These are phyloP conservation scores for Scaptodrosophila lebanonensis DNA, from an alignment of 1,140 invertebrate genomes.

Conservation along the genomic window DNA sequence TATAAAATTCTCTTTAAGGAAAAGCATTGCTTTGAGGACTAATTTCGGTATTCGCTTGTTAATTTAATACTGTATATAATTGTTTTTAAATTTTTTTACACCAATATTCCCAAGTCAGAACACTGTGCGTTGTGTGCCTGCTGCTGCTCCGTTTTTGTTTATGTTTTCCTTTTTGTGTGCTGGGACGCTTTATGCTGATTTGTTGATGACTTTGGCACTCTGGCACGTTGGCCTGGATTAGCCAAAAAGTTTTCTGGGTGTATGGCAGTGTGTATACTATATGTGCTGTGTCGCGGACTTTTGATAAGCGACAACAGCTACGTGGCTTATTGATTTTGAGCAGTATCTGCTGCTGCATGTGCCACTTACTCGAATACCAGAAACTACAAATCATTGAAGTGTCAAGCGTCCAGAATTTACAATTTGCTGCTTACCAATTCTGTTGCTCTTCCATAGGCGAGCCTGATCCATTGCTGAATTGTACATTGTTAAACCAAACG, in stretches of 20 bases:
- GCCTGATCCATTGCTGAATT: slow-evolving; percentile 87
- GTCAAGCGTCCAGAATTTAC: slow-evolving; percentile 18
- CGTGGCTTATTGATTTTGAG: slow-evolving; percentile 57
- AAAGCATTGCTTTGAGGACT: no score
- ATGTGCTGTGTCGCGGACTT: no score
- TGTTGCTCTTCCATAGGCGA: slow-evolving; percentile 79
- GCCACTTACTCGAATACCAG: slow-evolving; percentile 8
- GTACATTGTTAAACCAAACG: slow-evolving; percentile 87
- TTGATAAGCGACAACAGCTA: no score
- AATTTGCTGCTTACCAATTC: slow-evolving; percentile 47
- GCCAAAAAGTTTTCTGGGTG: slow-evolving; percentile 14
- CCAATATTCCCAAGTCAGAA: no score
- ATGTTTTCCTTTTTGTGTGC: slow-evolving; percentile 32
- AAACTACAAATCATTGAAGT: slow-evolving; percentile 26
- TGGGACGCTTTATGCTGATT: slow-evolving; percentile 53
- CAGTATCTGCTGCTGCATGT: slow-evolving; percentile 29
- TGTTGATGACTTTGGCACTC: slow-evolving; percentile 65
- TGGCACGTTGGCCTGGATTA: slow-evolving; percentile 38
- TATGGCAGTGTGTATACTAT: no score
- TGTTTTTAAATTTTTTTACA: no score
- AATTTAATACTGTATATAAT: no score
- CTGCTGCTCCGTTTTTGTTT: slow-evolving; percentile 47
- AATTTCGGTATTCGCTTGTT: no score
- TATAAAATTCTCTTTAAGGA: no score
- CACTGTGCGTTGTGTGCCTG: no score